Evolutionary conservation across 92 coral and sea anemone genomes (phyloP).

Genomic region (Umimayanthus kanabou): DNA sequence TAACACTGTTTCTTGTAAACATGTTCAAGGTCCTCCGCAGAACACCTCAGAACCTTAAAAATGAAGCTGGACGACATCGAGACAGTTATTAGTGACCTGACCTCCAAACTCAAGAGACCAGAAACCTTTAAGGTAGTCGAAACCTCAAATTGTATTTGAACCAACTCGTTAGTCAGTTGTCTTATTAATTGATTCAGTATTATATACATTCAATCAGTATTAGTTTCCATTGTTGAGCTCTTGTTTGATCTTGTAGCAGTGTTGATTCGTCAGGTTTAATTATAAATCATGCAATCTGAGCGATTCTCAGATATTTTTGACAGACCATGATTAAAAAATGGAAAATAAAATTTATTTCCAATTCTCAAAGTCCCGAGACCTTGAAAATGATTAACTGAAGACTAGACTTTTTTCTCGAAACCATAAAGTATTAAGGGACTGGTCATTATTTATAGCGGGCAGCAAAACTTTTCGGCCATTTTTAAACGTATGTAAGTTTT

Average conservation of each 20-base stretch:
- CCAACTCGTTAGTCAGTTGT: background rate
- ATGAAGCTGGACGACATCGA: conserved; percentile 6
- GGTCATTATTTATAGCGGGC: no score
- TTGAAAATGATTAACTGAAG: no score
- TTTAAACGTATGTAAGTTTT: no score
- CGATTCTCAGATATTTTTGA: no score
- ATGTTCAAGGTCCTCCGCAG: background rate
- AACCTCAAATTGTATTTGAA: background rate
- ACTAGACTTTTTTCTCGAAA: no score
- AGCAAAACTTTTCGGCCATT: no score
- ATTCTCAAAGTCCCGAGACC: no score
- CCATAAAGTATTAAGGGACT: no score
- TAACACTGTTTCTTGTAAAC: background rate
- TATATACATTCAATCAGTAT: no score
- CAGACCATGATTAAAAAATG: no score
- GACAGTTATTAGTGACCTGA: background rate
- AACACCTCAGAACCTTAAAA: conserved; percentile 3
- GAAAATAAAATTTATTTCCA: no score
- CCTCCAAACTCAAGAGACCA: background rate
- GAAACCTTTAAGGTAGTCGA: background rate
- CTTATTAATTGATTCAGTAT: background rate
- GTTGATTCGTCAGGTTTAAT: background rate
- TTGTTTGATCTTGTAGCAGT: background rate
- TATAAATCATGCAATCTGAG: background rate
- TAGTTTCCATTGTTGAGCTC: no score